A percentile compares a stretch with the other conserved stretches of the same genome.
Evolutionary conservation across 2,113 vertebrate species (phyloP).

Genomic region (Pituophis catenifer): DNA sequence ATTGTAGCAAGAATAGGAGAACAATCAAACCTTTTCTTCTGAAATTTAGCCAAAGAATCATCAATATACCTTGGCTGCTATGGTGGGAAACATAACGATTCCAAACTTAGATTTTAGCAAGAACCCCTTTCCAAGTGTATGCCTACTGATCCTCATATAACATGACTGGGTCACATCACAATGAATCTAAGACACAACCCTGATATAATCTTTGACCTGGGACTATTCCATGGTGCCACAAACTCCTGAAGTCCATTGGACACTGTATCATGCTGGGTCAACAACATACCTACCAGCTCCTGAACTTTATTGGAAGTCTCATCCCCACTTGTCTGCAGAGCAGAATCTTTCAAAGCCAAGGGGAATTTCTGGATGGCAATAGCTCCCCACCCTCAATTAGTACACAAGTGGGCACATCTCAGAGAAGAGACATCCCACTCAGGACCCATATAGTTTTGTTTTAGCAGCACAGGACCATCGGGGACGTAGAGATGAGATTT

Average conservation of each 20-base stretch:
- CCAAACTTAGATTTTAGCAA: not conserved
- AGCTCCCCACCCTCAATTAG: not conserved
- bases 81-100: not conserved
- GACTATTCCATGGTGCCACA: not conserved
- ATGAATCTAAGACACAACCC: not conserved
- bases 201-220: not conserved
- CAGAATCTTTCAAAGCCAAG: not conserved
- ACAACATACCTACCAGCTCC: not conserved
- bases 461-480: not conserved
- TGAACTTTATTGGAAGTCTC: not conserved
- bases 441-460: not conserved
- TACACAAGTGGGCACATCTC: not conserved
- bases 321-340: not conserved
- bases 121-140: not conserved
- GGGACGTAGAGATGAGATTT: not conserved
- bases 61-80: not conserved
- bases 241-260: not conserved
- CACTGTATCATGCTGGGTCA: not conserved
- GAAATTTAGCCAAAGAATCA: too few species aligned
- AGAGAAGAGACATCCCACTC: not conserved
- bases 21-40: too few species aligned
- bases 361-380: not conserved
- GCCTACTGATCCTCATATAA: not conserved
- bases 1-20: too few species aligned
- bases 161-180: not conserved